Base-by-base conservation (phyloP, 2,888 invertebrate species). In the Drosophila mercatorum region DNA sequence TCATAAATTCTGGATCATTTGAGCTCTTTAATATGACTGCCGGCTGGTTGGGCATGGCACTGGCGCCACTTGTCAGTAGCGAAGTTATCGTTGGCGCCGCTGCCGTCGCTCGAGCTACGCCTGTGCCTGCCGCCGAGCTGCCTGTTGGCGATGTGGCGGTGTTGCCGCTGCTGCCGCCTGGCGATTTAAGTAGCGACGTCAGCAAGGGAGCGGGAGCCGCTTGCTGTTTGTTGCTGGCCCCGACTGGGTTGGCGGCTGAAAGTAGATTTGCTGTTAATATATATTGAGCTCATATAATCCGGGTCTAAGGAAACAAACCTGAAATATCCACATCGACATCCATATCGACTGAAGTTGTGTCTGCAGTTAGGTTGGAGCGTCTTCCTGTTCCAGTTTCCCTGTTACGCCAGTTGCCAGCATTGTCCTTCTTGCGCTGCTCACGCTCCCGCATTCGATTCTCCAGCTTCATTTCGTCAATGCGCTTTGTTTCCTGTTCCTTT, bases 101-200 rank as follows among this genome's bases (percentile, higher is more conserved):
- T 5, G 82, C 92, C 3, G 83, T 83, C 1, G 83, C 79, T 11
- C 92, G 83, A 0, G 90, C 87, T n/a, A 81, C 87, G 28, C 81
- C 83, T 5, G 40, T 17, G 0, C 84, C 83, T 1, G 66, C 51
- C 1, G 66, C 51, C 47, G 34, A 7, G 4, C 38, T 67, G 12
- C 51, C 28, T 1, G 67, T 68, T 5, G 84, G 43, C 5, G 88
- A 69, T 91, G n/a, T 93, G 90, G 91, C 89, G 43, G 5, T 66
- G 26, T 22, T 80, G 41, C 56, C 28, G 89, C 81, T 73, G 93
- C 47, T 74, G 28, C 89, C 64, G 5, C 83, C 80, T 4, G 90
- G 86, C 51, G 95, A 96, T 92, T 97, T 97, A 6, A 98, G 93
- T 43, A 98, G 93, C 52, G 97, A 97, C 10, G 97, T 97, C 53